Percentiles rank a stretch among this genome's conserved stretches.
Evolutionary conservation across 2,113 vertebrate species (phyloP).

Genomic region (Tautogolabrus adspersus): DNA sequence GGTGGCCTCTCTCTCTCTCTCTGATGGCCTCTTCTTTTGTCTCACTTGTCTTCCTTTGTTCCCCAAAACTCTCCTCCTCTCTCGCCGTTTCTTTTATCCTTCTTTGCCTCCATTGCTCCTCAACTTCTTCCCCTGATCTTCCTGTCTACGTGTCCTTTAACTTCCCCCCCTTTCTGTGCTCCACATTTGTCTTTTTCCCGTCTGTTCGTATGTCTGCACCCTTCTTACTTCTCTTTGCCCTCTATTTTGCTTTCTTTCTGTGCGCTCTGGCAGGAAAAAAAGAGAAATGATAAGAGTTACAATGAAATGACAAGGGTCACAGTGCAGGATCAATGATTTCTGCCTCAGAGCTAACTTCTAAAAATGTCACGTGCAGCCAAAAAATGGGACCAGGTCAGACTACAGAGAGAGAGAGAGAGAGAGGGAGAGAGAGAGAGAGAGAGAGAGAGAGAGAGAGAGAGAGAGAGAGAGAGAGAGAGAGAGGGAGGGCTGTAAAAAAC

Average conservation of each 20-base stretch:
- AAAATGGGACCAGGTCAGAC: conserved; percentile 30
- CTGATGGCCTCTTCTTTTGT: conserved; percentile 12
- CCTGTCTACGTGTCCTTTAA: neutral
- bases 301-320: conserved; percentile 41
- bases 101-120: neutral
- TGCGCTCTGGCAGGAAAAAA: conserved; percentile 1
- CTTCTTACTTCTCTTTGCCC: neutral
- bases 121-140: neutral
- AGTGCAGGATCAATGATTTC: conserved; percentile 30
- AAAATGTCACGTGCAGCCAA: neutral
- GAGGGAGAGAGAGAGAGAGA: neutral
- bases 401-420: neutral
- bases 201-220: neutral
- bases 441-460: neutral
- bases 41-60: conserved; percentile 8
- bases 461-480: neutral
- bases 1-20: conserved; percentile 4
- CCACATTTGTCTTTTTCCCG: conserved; percentile 1
- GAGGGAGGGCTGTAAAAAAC: neutral
- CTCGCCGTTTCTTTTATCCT: neutral
- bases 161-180: neutral
- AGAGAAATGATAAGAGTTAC: conserved; percentile 11
- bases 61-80: neutral
- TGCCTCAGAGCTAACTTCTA: conserved; percentile 26
- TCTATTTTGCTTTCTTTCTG: conserved; percentile 15